Evolutionary conservation across 2,113 vertebrate species (phyloP).

Genomic region (Mastomys coucha): DNA sequence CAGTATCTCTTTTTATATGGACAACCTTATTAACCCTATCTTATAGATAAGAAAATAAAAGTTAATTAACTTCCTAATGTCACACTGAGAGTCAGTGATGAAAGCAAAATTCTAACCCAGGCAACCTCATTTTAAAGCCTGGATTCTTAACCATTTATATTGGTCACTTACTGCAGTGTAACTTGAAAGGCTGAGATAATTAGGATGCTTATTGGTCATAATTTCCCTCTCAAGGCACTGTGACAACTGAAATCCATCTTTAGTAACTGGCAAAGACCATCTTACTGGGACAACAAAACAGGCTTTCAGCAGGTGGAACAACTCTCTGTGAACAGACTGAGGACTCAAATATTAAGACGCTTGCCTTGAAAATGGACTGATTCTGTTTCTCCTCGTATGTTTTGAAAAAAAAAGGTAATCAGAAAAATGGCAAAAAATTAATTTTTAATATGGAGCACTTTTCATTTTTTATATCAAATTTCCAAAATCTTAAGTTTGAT

Average conservation of each 20-base stretch:
- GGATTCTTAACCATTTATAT: constrained; percentile 48
- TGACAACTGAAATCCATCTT: constrained; percentile 62
- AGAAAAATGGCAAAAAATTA: background rate
- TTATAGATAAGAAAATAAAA: constrained; percentile 58
- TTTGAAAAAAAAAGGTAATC: background rate
- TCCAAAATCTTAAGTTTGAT: constrained; percentile 25
- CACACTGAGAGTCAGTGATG: background rate
- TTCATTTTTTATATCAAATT: constrained; percentile 21
- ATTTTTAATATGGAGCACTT: constrained; percentile 14
- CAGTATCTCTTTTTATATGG: background rate
- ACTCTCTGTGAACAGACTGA: background rate
- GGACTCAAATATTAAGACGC: constrained; percentile 20
- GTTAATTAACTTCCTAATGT: constrained; percentile 62
- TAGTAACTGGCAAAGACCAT: constrained; percentile 37
- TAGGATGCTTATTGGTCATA: constrained; percentile 44
- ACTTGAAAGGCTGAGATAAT: constrained; percentile 51
- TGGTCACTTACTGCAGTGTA: constrained; percentile 60
- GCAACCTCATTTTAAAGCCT: constrained; percentile 48
- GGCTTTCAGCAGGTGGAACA: constrained; percentile 30
- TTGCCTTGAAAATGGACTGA: background rate
- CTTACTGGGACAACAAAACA: constrained; percentile 43
- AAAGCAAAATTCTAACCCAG: constrained; percentile 56
- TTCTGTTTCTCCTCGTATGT: background rate
- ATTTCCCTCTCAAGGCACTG: constrained; percentile 51
- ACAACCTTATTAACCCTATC: constrained; percentile 2